Conservation (phyloP, 2,888 invertebrate species). For the Temnothorax unifasciatus region DNA sequence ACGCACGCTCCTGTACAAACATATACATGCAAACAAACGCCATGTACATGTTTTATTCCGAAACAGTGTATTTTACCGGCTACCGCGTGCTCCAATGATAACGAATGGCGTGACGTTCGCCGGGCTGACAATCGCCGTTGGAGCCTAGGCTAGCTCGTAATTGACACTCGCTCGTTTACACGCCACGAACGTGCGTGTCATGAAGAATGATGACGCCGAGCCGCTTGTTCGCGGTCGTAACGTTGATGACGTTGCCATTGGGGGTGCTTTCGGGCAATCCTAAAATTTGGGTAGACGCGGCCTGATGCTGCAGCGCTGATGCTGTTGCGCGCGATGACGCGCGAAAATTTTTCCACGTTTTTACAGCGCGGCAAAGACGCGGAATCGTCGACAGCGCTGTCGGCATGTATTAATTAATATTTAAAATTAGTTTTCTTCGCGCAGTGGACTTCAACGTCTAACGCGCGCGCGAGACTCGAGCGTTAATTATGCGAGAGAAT, state of each 20-base stretch:
- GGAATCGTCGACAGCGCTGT: background rate
- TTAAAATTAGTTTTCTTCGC: constrained; percentile 29
- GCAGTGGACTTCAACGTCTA: background rate
- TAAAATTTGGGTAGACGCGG: constrained; percentile 9
- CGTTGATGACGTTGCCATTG: constrained; percentile 18
- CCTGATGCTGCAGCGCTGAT: no score
- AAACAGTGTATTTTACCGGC: background rate
- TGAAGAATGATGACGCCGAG: constrained; percentile 54
- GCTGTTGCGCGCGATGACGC: background rate
- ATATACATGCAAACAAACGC: background rate
- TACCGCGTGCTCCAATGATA: constrained; percentile 27
- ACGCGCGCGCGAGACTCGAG: background rate
- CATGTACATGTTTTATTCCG: constrained; percentile 11
- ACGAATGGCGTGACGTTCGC: background rate
- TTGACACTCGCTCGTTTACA: constrained; percentile 66
- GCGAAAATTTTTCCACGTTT: background rate
- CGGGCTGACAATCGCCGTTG: constrained; percentile 7
- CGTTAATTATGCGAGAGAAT: constrained; percentile 46
- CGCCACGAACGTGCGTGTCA: constrained; percentile 60
- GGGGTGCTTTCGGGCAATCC: background rate
- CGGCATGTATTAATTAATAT: constrained; percentile 31
- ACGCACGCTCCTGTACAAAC: background rate
- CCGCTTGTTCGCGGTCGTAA: constrained; percentile 21
- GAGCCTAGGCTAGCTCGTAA: constrained; percentile 49
- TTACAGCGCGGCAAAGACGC: background rate